A percentile compares a stretch with the other conserved stretches of the same genome.
Conservation (phyloP, 2,797 vertebrate species). For the Takifugu rubripes region DNA sequence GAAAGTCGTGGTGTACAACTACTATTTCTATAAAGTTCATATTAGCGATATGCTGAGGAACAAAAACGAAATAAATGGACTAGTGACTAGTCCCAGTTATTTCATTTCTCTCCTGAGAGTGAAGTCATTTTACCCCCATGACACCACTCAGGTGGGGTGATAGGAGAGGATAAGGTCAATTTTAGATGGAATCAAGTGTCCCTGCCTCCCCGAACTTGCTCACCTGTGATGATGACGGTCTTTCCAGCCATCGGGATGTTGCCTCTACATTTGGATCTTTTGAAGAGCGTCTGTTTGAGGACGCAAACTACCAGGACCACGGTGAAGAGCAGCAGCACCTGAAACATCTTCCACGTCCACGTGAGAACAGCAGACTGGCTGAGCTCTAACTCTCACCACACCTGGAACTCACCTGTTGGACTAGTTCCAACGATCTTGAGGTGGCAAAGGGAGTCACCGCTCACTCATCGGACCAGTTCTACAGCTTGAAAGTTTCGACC, state of each 20-base stretch:
- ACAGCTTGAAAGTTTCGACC: not conserved
- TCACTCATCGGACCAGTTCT: constrained; percentile 22
- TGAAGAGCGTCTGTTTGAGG: constrained; percentile 61
- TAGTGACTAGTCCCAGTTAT: too few species aligned
- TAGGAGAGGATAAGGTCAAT: too few species aligned
- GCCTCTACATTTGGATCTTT: constrained; percentile 66
- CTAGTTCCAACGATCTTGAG: constrained; percentile 1
- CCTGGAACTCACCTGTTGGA: not conserved
- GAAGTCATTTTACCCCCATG: too few species aligned
- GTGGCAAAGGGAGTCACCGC: not conserved
- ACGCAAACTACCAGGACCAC: constrained; percentile 41
- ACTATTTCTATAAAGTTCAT: too few species aligned
- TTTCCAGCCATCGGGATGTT: constrained; percentile 66
- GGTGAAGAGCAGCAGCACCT: constrained; percentile 6
- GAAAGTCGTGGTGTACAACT: too few species aligned
- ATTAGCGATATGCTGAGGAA: too few species aligned
- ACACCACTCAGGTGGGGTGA: too few species aligned
- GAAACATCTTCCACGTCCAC: constrained; percentile 15
- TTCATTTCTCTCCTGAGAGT: too few species aligned
- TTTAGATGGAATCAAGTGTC: too few species aligned
- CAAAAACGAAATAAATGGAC: too few species aligned
- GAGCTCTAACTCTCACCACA: not conserved
- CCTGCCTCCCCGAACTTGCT: constrained; percentile 14
- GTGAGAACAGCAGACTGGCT: not conserved
- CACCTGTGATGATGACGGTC: constrained; percentile 82